Conservation (phyloP, 2,113 vertebrate species). For the Atlantisia rogersi region DNA sequence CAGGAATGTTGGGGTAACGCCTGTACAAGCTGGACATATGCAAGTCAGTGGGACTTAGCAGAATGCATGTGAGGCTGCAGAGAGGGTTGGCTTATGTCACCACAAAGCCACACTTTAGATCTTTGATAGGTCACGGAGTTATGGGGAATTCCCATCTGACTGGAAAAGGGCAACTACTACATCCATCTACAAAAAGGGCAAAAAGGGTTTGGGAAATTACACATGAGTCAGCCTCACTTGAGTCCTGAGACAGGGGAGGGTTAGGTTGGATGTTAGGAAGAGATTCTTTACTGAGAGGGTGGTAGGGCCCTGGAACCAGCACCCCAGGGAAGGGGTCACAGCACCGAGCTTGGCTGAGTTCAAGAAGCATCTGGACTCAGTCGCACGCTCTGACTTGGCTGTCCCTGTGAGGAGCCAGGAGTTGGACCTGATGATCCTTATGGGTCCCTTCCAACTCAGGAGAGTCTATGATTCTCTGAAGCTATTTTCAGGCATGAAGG, state of each 20-base stretch:
- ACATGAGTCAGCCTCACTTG: conserved; percentile 11
- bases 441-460: too few species aligned
- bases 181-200: not conserved
- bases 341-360: too few species aligned
- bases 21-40: not conserved
- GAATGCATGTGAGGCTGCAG: not conserved
- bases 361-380: too few species aligned
- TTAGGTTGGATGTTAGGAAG: too few species aligned
- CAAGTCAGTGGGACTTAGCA: not conserved
- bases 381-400: too few species aligned
- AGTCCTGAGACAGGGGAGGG: not conserved
- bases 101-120: not conserved
- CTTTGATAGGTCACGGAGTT: not conserved
- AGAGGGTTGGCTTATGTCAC: not conserved
- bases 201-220: not conserved
- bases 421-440: too few species aligned
- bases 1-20: not conserved
- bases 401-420: too few species aligned
- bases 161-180: conserved; percentile 24
- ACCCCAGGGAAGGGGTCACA: too few species aligned
- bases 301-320: too few species aligned
- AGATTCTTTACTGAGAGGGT: too few species aligned
- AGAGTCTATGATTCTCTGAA: not conserved
- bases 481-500: not conserved
- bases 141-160: conserved; percentile 8